Conservation (phyloP, 2,113 vertebrate species). For the Callaeas wilsoni region DNA sequence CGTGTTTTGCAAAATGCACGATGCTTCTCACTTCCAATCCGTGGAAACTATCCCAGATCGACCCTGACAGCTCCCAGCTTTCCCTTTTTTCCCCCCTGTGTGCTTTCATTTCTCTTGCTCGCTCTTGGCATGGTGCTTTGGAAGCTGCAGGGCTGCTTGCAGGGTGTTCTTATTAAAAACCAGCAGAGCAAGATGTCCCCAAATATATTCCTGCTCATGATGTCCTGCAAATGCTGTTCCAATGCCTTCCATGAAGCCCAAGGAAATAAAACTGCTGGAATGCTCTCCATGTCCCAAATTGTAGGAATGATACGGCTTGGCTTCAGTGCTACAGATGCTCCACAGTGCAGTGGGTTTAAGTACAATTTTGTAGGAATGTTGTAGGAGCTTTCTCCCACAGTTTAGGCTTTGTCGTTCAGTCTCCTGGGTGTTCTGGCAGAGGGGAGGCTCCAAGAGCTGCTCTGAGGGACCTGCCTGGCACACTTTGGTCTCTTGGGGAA, state of each 20-base stretch:
- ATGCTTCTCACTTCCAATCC: conserved; percentile 20
- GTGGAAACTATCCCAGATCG: background rate
- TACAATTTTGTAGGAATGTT: background rate
- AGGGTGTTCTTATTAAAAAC: background rate
- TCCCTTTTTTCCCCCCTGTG: background rate
- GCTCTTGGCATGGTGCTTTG: conserved; percentile 26
- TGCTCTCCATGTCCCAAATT: background rate
- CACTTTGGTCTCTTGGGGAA: background rate
- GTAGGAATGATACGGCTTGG: background rate
- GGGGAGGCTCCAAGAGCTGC: background rate
- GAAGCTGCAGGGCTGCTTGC: conserved; percentile 39
- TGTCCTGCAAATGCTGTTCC: conserved; percentile 18
- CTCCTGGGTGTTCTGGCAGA: background rate
- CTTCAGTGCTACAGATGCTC: background rate
- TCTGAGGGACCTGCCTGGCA: background rate
- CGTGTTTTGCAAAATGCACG: background rate
- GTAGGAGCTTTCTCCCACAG: background rate
- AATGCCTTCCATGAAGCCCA: background rate
- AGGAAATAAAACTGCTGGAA: conserved; percentile 27
- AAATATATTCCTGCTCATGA: background rate
- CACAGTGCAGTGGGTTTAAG: background rate
- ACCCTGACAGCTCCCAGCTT: conserved; percentile 30
- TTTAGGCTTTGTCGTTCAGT: background rate
- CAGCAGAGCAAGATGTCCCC: conserved; percentile 14
- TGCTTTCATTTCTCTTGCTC: conserved; percentile 34